Evolutionary conservation across 2,797 vertebrate species (phyloP).

Genomic region (Macropodus opercularis): DNA sequence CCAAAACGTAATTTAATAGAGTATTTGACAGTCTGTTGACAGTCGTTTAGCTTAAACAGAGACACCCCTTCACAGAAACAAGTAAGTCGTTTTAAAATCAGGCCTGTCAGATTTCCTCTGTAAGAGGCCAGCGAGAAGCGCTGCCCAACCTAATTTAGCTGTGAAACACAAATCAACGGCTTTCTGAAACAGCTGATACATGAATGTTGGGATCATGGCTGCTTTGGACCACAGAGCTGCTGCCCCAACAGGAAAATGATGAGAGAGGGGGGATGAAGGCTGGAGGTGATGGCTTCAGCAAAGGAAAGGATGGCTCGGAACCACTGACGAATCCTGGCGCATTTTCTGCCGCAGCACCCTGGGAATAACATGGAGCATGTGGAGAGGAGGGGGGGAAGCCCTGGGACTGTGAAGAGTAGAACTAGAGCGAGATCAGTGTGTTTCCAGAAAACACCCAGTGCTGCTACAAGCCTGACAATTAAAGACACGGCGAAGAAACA

Average conservation of each 20-base stretch:
- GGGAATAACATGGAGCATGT: constrained; percentile 69
- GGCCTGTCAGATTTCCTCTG: constrained; percentile 21
- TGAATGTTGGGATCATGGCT: constrained; percentile 41
- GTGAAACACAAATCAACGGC: constrained; percentile 54
- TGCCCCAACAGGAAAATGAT: constrained; percentile 44
- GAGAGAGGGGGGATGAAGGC: constrained; percentile 28
- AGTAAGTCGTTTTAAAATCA: not conserved
- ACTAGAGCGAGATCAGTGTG: constrained; percentile 45
- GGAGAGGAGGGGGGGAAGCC: constrained; percentile 1
- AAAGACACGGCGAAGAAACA: constrained; percentile 14
- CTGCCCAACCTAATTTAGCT: constrained; percentile 31
- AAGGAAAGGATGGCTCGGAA: constrained; percentile 43
- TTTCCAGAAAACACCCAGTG: constrained; percentile 23
- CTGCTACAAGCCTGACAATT: constrained; percentile 29
- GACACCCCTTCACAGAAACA: constrained; percentile 13
- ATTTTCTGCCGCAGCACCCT: constrained; percentile 80
- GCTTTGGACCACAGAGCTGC: constrained; percentile 39
- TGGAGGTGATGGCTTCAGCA: constrained; percentile 8
- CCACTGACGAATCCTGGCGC: constrained; percentile 78
- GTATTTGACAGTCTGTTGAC: not conserved
- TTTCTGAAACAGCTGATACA: constrained; percentile 57
- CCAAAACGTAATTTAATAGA: not conserved
- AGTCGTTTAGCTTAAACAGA: constrained; percentile 22
- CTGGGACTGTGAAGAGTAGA: constrained; percentile 27
- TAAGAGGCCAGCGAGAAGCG: constrained; percentile 12